Evolutionary conservation across 2,888 invertebrate genomes (phyloP).

Genomic region (Gymnosoma rotundatum): DNA sequence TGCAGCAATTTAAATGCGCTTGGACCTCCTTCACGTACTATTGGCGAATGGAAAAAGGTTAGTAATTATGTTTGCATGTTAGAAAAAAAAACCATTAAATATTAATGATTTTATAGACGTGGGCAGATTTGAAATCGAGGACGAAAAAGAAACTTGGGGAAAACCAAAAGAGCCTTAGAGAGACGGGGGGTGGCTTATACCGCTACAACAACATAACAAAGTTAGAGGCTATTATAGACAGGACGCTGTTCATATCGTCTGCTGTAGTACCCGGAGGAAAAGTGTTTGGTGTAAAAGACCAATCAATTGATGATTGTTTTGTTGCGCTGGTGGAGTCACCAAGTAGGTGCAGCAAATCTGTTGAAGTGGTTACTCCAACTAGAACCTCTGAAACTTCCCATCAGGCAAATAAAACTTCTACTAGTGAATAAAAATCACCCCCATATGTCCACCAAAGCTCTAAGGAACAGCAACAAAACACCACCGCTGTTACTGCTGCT

Average conservation of each 20-base stretch:
- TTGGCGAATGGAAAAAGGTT: conserved; percentile 47
- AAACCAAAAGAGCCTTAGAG: conserved; percentile 13
- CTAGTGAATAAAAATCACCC: too few relatives aligned
- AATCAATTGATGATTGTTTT: conserved; percentile 14
- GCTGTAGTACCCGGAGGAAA: not conserved
- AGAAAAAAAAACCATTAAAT: not conserved
- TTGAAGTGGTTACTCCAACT: not conserved
- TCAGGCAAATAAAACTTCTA: too few relatives aligned
- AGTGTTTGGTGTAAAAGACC: not conserved
- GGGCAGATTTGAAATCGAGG: conserved; percentile 12
- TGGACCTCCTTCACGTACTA: conserved; percentile 4
- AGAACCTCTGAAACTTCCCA: too few relatives aligned
- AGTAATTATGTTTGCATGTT: too few relatives aligned
- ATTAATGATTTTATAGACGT: not conserved
- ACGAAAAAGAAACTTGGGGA: conserved; percentile 23
- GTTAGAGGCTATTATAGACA: conserved; percentile 10
- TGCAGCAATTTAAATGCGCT: not conserved
- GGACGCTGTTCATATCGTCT: not conserved
- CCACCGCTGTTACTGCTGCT: not conserved
- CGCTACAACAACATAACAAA: not conserved
- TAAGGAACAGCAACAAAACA: too few relatives aligned
- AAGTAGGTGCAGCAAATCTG: not conserved
- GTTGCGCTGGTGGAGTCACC: conserved; percentile 6
- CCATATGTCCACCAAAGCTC: too few relatives aligned
- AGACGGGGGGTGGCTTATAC: conserved; percentile 7